phyloP scores from a whole-genome alignment of 2,113 vertebrate genomes.

The Platysteira castanea region DNA sequence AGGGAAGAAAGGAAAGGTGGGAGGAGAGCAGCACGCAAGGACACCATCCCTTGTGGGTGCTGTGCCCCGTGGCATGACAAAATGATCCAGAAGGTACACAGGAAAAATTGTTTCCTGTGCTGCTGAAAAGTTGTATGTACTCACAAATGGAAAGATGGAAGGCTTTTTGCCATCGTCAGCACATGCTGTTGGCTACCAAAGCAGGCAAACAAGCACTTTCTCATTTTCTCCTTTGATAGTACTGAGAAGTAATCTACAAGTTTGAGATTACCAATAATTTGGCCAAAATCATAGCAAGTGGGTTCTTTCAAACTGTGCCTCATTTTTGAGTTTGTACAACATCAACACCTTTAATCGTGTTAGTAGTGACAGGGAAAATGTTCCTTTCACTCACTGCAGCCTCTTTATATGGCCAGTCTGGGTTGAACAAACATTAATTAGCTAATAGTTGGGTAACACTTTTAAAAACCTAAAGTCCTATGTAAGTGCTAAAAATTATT shows the following conservation, averaged over 20 bases:
- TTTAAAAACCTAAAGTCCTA: not conserved
- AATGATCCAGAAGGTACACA: not conserved
- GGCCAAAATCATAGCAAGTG: constrained; percentile 56
- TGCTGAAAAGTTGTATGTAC: not conserved
- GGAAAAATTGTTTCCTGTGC: not conserved
- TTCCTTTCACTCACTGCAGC: not conserved
- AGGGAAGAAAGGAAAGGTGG: not conserved
- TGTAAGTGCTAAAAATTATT: constrained; percentile 26
- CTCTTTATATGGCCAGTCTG: not conserved
- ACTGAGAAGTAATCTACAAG: constrained; percentile 38
- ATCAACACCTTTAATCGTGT: constrained; percentile 60
- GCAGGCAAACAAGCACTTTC: not conserved
- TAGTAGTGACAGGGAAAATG: not conserved
- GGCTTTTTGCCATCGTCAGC: not conserved
- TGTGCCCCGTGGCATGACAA: not conserved
- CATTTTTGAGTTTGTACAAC: constrained; percentile 58
- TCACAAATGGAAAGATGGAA: not conserved
- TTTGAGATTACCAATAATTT: constrained; percentile 16
- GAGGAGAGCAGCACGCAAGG: not conserved
- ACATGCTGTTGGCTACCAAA: not conserved
- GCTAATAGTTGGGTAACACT: not conserved
- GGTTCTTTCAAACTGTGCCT: constrained; percentile 55
- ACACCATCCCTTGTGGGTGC: fast-evolving
- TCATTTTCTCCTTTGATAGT: not conserved
- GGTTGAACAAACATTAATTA: constrained; percentile 30